Evolutionary conservation across 1,140 invertebrate species (phyloP), one percentile per base, ranked within the genome.

Genomic region (Atopsyche davidsoni): DNA sequence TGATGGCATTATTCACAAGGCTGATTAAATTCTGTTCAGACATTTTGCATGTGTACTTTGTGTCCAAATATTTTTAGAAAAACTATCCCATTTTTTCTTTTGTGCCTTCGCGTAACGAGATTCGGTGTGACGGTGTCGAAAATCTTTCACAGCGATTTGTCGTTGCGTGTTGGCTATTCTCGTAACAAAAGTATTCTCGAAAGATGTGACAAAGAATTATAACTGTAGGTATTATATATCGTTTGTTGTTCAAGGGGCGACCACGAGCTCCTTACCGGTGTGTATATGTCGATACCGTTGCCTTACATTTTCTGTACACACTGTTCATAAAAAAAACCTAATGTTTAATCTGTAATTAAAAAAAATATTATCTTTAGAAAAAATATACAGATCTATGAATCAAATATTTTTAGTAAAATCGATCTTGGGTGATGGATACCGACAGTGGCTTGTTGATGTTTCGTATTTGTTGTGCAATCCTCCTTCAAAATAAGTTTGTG

Each of bases 181-280:
- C 28, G 28, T 23, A 11, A 11, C n/a, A 34, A 46, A 47, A 47
- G 45, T 47, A 47, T 47, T 47, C 45, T 47, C 45, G 23, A 39
- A 47, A 36, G 22, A 47, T 14, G 34, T 38, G 35, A 24, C 34
- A 47, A 47, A 47, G 45, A 34, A 38, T 36, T 36, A 38, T 24
- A 47, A 38, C 28, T 47, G 25, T 28, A 28, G n/a, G 6, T 28
- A 28, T 28, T 28, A 6, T 28, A 6, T 28, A 28, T 6, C 6
- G n/a, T 7, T 7, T 28, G n/a, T 28, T 28, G 6, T 28, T 7
- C n/a, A 28, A 6, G 6, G 6, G 6, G 25, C 25, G 25, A 28
- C 25, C 6, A 7, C 25, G n/a, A 28, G n/a, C n/a, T 28, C 6
- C 11, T 32, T 32, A 4, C 11, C 10, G 14, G 28, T n/a, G 2